Evolutionary conservation across 2,797 vertebrate species (phyloP).

Genomic region (Parauchenoglanis punctatus): DNA sequence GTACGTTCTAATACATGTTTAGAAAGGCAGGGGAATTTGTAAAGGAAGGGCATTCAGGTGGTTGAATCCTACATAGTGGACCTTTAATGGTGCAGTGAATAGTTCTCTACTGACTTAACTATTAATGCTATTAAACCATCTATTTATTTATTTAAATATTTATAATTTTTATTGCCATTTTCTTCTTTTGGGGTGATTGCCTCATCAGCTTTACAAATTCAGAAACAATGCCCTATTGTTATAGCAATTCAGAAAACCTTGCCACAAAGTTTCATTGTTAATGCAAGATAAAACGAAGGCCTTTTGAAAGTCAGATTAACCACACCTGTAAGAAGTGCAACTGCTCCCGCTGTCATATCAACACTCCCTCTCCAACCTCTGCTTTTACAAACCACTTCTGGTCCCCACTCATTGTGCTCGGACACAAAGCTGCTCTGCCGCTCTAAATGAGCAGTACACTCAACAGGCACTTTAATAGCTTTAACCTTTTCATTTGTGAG

Average conservation of each 20-base stretch:
- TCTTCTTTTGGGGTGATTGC: background rate
- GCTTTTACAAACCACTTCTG: constrained; percentile 1
- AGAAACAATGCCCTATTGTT: constrained; percentile 1
- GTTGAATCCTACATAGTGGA: no score
- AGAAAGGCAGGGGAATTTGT: no score
- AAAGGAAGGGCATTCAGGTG: no score
- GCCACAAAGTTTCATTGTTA: background rate
- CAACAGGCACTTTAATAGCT: constrained; percentile 39
- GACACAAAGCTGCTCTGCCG: constrained; percentile 20
- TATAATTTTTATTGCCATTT: background rate
- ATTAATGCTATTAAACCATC: background rate
- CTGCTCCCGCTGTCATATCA: background rate
- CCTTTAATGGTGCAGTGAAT: no score
- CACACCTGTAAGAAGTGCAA: background rate
- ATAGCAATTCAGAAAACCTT: background rate
- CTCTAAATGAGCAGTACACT: constrained; percentile 38
- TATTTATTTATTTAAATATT: background rate
- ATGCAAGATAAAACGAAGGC: background rate
- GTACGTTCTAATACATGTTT: no score
- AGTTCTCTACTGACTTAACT: background rate
- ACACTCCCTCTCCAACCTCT: background rate
- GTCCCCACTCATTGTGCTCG: constrained; percentile 1
- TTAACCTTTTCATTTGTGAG: constrained; percentile 44
- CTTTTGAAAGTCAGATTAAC: background rate
- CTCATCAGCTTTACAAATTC: background rate